Base-by-base conservation (phyloP, 2,888 invertebrate species). In the Trichopria drosophilae region DNA sequence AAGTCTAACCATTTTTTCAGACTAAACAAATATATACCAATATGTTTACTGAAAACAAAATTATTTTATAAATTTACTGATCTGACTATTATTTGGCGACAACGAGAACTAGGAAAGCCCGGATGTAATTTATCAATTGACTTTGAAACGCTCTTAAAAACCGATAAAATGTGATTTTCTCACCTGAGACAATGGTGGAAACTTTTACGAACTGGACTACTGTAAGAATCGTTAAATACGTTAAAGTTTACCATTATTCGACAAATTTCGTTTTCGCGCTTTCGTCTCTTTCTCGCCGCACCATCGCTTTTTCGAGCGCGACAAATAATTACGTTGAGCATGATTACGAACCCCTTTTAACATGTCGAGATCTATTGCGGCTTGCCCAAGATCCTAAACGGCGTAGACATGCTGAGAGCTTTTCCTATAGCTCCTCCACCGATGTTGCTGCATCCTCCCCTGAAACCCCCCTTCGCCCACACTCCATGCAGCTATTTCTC, bases 381-480 rank as follows among this genome's bases (percentile, higher is more conserved):
- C 52, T 58, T 54, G 56, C 41, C 57, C 55, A 52, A 29, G 63
- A 64, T 63, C 58, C 61, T 65, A 68, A 71, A 62, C 57, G 62
- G 59, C 53, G 56, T 56, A 61, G 71, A 71, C 72, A 65, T 65
- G 63, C 66, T 69, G 68, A 71, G 69, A 71, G 71, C 71, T 72
- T 68, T 50, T 60, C 65, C 62, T 60, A 29, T 29, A 6, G 15
- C 6, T n/a, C n/a, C n/a, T n/a, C n/a, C n/a, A n/a, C n/a, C n/a
- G n/a, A n/a, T n/a, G n/a, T n/a, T n/a, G n/a, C n/a, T n/a, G n/a
- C n/a, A n/a, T n/a, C n/a, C n/a, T n/a, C n/a, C n/a, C n/a, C n/a
- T 15, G 29, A 6, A 29, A 29, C 12, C 15, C 13, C 12, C 15
- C 15, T 3, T 13, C 29, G n/a, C 6, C 29, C 15, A 29, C 15